phyloP scores from a whole-genome alignment of 2,888 invertebrate species.

The Polyommatus iphigenia region DNA sequence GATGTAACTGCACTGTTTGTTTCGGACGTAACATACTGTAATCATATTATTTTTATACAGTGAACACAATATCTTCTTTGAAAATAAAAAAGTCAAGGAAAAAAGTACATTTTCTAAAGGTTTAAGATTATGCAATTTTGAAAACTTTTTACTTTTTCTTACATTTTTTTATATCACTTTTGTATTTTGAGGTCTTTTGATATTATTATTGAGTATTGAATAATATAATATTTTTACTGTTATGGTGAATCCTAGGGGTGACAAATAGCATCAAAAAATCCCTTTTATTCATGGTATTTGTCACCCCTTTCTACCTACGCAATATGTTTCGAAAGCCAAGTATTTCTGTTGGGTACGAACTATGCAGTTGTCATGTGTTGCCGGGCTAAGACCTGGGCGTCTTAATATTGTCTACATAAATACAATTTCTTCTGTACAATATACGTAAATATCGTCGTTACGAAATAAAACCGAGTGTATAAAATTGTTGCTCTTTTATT shows the following conservation, averaged over 20 bases:
- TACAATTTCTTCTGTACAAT: slow-evolving; percentile 61
- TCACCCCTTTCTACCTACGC: too few species aligned
- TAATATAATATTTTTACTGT: too few species aligned
- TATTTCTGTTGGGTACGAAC: not conserved
- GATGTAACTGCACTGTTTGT: not conserved
- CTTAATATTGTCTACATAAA: slow-evolving; percentile 53
- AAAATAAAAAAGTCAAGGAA: too few species aligned
- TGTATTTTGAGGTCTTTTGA: not conserved
- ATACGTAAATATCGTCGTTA: slow-evolving; percentile 69
- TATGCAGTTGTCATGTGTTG: not conserved
- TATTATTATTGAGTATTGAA: too few species aligned
- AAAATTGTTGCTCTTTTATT: slow-evolving; percentile 24
- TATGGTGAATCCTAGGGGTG: too few species aligned
- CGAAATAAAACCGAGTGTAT: slow-evolving; percentile 62
- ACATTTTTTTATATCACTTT: not conserved
- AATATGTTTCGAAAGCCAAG: too few species aligned
- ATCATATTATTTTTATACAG: too few species aligned
- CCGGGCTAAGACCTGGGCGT: slow-evolving; percentile 39
- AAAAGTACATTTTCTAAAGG: too few species aligned
- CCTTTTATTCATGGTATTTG: too few species aligned
- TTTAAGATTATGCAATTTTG: too few species aligned
- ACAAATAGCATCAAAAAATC: too few species aligned
- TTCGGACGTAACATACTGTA: not conserved
- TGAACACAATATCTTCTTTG: too few species aligned
- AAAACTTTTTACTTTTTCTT: not conserved